These are phyloP conservation scores for Myotis daubentonii DNA, from an alignment of 2,797 vertebrate species.

Conservation along the genomic window DNA sequence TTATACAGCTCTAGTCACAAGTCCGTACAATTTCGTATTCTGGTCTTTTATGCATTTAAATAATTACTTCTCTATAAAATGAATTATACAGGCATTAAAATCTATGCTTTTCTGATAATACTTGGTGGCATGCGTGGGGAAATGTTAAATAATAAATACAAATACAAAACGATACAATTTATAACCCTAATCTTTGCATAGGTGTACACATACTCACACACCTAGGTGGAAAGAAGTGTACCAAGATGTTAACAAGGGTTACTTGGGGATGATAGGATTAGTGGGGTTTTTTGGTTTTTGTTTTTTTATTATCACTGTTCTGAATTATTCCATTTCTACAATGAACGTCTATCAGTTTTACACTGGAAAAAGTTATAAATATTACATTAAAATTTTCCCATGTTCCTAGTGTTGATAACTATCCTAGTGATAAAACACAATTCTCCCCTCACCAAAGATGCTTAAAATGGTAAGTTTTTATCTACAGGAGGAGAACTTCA, in stretches of 20 bases:
- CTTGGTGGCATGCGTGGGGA: slow-evolving; percentile 30
- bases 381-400: not conserved
- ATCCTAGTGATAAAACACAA: slow-evolving; percentile 36
- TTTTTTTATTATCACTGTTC: not conserved
- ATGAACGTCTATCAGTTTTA: not conserved
- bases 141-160: slow-evolving; percentile 47
- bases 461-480: slow-evolving; percentile 8
- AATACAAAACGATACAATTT: not conserved
- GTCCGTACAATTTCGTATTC: not conserved
- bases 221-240: not conserved
- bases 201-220: not conserved
- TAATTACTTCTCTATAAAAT: slow-evolving; percentile 33
- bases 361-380: not conserved
- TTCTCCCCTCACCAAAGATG: not conserved
- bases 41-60: slow-evolving; percentile 24
- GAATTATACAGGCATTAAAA: not conserved
- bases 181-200: not conserved
- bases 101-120: not conserved
- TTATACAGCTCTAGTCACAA: not conserved
- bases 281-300: no score
- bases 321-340: slow-evolving; percentile 4
- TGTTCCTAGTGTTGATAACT: not conserved
- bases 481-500: not conserved
- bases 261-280: not conserved
- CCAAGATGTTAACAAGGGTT: slow-evolving; percentile 4